Conservation (phyloP, 2,113 vertebrate species). For the Pelodiscus sinensis region DNA sequence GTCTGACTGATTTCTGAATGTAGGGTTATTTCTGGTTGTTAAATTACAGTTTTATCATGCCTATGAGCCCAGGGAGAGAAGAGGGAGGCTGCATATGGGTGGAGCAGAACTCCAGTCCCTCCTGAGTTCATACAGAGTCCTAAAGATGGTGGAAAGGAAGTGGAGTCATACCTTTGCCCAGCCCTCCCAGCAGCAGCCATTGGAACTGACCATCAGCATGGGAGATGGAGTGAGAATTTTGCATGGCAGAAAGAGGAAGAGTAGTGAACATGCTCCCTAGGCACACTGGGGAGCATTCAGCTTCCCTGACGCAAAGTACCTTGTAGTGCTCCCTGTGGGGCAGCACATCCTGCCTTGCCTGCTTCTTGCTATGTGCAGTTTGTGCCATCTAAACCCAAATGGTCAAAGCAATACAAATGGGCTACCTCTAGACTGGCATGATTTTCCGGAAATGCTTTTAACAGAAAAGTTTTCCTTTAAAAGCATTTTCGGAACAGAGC, state of each 20-base stretch:
- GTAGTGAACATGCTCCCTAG: fast-evolving
- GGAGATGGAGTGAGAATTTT: background rate
- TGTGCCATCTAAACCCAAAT: background rate
- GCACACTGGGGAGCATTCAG: background rate
- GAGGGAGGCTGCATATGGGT: background rate
- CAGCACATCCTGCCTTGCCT: background rate
- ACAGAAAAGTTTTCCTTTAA: too few species aligned
- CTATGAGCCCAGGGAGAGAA: background rate
- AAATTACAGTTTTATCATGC: background rate
- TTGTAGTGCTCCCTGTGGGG: background rate
- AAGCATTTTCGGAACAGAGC: too few species aligned
- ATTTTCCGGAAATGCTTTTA: too few species aligned
- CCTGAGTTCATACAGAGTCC: too few species aligned
- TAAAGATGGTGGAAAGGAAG: background rate
- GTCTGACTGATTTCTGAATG: background rate
- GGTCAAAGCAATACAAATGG: background rate
- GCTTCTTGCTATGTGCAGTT: background rate
- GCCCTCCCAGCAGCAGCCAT: background rate
- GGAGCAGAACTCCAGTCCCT: background rate
- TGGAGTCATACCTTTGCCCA: background rate
- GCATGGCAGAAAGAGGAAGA: background rate
- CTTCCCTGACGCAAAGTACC: background rate
- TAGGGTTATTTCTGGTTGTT: background rate
- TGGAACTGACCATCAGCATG: background rate
- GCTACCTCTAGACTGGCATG: too few species aligned